phyloP scores from a whole-genome alignment of 2,797 vertebrate genomes.

The Accipiter minullus region DNA sequence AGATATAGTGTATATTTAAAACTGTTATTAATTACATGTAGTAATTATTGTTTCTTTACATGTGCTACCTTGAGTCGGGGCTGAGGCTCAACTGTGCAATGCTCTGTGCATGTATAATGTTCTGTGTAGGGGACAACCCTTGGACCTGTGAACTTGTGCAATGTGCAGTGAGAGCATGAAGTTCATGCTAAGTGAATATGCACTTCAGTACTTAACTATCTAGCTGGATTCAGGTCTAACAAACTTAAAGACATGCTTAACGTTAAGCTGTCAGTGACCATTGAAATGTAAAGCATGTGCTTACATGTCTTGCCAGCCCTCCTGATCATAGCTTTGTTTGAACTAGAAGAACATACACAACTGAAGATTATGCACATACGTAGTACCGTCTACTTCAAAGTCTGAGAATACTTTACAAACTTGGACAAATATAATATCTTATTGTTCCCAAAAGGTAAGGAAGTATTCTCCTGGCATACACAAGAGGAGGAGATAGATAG shows the following conservation, averaged over 20 bases:
- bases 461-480: neutral
- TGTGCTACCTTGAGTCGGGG: neutral
- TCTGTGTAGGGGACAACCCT: neutral
- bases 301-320: neutral
- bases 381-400: neutral
- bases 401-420: neutral
- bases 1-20: neutral
- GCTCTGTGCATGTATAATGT: rapidly evolving
- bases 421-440: neutral
- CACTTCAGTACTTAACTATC: neutral
- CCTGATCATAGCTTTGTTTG: neutral
- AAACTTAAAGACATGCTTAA: neutral
- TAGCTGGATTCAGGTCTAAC: neutral
- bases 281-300: neutral
- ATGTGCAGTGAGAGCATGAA: rapidly evolving
- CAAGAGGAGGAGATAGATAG: neutral
- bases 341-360: neutral
- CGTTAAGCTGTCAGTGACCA: neutral
- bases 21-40: neutral
- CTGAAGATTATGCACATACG: neutral
- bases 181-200: neutral
- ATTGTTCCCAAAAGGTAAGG: neutral
- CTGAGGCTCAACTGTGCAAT: neutral
- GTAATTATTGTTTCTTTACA: neutral
- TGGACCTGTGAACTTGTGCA: neutral